Conservation (phyloP, 2,888 invertebrate species). For the Pristionchus fissidentatus region DNA sequence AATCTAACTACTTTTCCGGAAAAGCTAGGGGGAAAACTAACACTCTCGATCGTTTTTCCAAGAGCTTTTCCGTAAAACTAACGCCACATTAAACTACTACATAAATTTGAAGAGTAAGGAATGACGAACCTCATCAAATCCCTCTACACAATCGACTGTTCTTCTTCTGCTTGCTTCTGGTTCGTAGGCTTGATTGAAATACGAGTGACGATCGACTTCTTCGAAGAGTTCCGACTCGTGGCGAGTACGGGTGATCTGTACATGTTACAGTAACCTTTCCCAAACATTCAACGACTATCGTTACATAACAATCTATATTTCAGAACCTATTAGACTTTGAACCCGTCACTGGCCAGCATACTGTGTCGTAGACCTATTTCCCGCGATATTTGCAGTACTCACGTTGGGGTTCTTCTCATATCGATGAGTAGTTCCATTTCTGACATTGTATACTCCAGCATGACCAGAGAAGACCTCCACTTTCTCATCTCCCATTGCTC, state of each 20-base stretch:
- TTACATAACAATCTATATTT: too few relatives aligned
- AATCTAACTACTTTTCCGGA: too few relatives aligned
- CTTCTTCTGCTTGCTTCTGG: neutral
- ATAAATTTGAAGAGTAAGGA: too few relatives aligned
- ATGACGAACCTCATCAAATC: conserved; percentile 46
- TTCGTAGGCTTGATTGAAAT: conserved; percentile 40
- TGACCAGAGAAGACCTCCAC: conserved; percentile 48
- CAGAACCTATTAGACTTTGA: too few relatives aligned
- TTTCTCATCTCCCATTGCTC: conserved; percentile 6
- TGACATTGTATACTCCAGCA: conserved; percentile 47
- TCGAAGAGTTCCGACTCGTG: conserved; percentile 35
- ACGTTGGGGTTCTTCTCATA: conserved; percentile 45
- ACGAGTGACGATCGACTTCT: conserved; percentile 36
- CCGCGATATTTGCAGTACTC: neutral
- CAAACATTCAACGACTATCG: neutral
- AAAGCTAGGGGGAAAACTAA: too few relatives aligned
- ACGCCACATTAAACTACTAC: too few relatives aligned
- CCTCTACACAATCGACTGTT: conserved; percentile 41
- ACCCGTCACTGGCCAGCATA: too few relatives aligned
- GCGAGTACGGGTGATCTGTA: conserved; percentile 19
- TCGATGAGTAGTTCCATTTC: conserved; percentile 27
- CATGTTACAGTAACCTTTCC: neutral
- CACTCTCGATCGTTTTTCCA: too few relatives aligned
- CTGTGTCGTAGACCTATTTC: neutral
- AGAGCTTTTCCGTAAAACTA: too few relatives aligned